Percentiles rank a stretch among this genome's conserved stretches.
phyloP scores from a whole-genome alignment of 2,113 vertebrate genomes.

The Arothron firmamentum region DNA sequence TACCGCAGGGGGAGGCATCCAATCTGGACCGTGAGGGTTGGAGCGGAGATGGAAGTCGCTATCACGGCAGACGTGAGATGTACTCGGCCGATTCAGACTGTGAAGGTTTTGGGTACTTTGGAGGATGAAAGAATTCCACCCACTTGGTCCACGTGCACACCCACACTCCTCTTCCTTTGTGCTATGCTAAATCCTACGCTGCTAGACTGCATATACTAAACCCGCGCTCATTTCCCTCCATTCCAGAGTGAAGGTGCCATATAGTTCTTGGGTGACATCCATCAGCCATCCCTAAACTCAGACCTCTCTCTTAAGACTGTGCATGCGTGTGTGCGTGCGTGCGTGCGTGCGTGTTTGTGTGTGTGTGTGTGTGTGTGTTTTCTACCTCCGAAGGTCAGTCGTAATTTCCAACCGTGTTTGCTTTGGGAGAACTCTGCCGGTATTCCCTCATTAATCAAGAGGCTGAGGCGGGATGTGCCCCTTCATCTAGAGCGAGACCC shows the following conservation, averaged over 20 bases:
- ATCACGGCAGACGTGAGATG: conserved; percentile 55
- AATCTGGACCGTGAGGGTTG: conserved; percentile 33
- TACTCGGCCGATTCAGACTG: conserved; percentile 57
- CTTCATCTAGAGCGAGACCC: conserved; percentile 39
- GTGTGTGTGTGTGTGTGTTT: conserved; percentile 34
- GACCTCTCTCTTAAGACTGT: conserved; percentile 39
- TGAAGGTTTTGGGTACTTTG: conserved; percentile 44
- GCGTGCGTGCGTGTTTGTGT: not conserved
- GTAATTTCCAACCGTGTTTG: conserved; percentile 67
- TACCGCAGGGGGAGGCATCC: conserved; percentile 23
- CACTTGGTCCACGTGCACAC: conserved; percentile 32
- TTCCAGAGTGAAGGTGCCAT: conserved; percentile 49
- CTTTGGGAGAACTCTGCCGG: conserved; percentile 56
- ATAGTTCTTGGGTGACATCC: conserved; percentile 36
- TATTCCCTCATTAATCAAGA: conserved; percentile 70
- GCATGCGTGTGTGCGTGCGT: not conserved
- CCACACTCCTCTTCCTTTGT: conserved; percentile 25
- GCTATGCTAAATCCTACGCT: conserved; percentile 16
- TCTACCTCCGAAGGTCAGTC: conserved; percentile 57
- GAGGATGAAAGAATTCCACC: conserved; percentile 52
- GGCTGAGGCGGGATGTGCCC: conserved; percentile 38
- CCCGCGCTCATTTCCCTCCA: conserved; percentile 45
- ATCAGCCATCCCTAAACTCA: conserved; percentile 29
- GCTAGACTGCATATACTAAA: conserved; percentile 8
- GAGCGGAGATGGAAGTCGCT: conserved; percentile 36